These are phyloP conservation scores for Calidris pygmaea DNA, from an alignment of 2,113 vertebrate species.

Conservation along the genomic window DNA sequence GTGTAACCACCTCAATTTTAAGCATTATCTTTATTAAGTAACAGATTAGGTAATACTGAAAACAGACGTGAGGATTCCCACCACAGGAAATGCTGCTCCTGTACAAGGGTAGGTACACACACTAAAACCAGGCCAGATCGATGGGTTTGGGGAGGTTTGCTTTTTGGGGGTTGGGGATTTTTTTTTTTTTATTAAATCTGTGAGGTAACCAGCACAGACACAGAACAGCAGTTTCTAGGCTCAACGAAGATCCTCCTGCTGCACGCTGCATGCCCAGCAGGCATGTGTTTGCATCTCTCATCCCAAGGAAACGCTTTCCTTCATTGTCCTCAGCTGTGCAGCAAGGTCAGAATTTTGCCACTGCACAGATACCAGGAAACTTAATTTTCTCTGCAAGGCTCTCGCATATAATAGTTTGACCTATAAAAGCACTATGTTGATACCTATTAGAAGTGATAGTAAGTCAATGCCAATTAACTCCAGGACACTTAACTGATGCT, in stretches of 20 bases:
- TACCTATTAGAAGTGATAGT: background rate
- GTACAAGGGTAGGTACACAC: background rate
- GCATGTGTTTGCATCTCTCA: background rate
- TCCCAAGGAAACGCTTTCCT: background rate
- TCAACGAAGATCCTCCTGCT: background rate
- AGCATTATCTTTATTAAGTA: background rate
- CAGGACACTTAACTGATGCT: background rate
- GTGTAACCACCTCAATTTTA: background rate
- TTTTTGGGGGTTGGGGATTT: background rate
- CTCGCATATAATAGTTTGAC: background rate
- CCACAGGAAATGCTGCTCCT: background rate
- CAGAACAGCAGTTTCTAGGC: background rate
- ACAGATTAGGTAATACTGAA: background rate
- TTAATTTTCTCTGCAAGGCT: background rate
- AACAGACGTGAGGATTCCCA: background rate
- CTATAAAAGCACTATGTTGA: background rate
- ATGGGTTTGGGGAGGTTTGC: background rate
- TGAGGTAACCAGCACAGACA: background rate
- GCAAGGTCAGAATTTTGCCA: background rate
- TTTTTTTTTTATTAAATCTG: too few relatives aligned
- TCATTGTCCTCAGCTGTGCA: background rate
- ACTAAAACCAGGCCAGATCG: background rate
- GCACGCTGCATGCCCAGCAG: fast-evolving
- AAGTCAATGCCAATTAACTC: background rate
- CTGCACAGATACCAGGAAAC: background rate